Evolutionary conservation across 2,797 vertebrate genomes (phyloP).

Genomic region (Ceryle rudis): DNA sequence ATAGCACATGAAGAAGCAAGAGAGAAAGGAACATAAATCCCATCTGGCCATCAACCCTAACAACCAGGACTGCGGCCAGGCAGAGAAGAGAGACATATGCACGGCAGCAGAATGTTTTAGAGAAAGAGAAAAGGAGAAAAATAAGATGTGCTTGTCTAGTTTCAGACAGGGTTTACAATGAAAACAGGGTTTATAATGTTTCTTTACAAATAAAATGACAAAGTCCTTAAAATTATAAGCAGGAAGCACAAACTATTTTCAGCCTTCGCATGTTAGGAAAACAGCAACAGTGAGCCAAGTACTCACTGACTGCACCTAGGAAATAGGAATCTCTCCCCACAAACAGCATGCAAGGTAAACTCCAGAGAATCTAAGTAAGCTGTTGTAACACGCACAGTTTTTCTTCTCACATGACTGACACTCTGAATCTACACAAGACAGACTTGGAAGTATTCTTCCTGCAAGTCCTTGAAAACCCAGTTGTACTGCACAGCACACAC

Average conservation of each 20-base stretch:
- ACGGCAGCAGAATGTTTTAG: constrained; percentile 46
- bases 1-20: constrained; percentile 45
- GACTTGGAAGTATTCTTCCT: neutral
- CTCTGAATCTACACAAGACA: neutral
- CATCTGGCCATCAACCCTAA: constrained; percentile 59
- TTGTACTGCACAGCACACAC: neutral
- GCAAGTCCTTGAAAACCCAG: neutral
- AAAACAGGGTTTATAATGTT: neutral
- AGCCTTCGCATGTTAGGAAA: neutral
- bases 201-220: neutral
- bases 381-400: neutral
- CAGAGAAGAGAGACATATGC: constrained; percentile 46
- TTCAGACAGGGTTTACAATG: neutral
- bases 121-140: constrained; percentile 25
- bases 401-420: neutral
- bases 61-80: constrained; percentile 49
- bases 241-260: neutral
- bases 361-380: neutral
- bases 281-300: neutral
- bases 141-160: neutral
- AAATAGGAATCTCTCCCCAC: neutral
- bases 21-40: constrained; percentile 56
- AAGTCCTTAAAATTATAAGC: neutral
- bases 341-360: neutral
- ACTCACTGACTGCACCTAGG: neutral